Percentiles rank a stretch among this genome's conserved stretches.
Conservation (phyloP, 2,797 vertebrate species). For the Ctenopoma multispine region DNA sequence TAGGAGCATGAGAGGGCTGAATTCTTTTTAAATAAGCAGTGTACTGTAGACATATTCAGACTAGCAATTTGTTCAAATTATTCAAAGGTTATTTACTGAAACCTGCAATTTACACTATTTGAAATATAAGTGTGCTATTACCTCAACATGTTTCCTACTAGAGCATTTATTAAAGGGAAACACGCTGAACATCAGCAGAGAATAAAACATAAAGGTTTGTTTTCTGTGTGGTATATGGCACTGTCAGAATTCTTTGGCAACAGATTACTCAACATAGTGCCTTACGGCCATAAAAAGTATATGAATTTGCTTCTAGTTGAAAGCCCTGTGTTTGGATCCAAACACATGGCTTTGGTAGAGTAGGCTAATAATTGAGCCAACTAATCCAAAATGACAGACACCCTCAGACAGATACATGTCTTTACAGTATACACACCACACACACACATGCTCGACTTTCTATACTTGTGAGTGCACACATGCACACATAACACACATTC, state of each 20-base stretch:
- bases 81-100: conserved; percentile 26
- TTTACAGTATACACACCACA: conserved; percentile 41
- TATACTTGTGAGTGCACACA: not conserved
- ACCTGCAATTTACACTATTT: conserved; percentile 28
- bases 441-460: conserved; percentile 19
- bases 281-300: conserved; percentile 37
- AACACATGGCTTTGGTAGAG: conserved; percentile 53
- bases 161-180: conserved; percentile 4
- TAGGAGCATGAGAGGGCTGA: conserved; percentile 22
- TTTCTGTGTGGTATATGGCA: not conserved
- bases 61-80: conserved; percentile 25
- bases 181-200: not conserved
- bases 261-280: conserved; percentile 53
- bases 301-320: conserved; percentile 44
- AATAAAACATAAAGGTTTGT: conserved; percentile 5
- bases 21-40: conserved; percentile 28
- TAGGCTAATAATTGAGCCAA: conserved; percentile 26
- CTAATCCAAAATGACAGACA: conserved; percentile 48
- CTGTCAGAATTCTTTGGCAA: conserved; percentile 37
- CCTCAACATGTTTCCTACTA: not conserved
- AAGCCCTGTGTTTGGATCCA: conserved; percentile 46
- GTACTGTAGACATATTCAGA: conserved; percentile 27
- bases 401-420: conserved; percentile 42
- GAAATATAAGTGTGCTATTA: conserved; percentile 15
- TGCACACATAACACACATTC: conserved; percentile 23